Conservation (phyloP, 2,888 invertebrate genomes). For the Gnatocerus cornutus region DNA sequence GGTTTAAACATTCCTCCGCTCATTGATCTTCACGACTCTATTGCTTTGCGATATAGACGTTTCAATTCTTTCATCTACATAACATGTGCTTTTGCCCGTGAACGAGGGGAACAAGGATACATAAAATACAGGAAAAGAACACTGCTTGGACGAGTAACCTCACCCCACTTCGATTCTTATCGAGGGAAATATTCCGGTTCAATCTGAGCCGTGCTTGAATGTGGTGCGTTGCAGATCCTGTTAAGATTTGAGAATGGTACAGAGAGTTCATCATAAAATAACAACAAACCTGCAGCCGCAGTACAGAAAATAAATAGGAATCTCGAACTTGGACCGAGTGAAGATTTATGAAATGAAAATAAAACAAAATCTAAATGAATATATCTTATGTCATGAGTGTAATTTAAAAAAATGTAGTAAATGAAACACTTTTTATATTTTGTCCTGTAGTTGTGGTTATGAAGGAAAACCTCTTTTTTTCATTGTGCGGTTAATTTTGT, state of each 20-base stretch:
- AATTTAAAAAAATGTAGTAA: no score
- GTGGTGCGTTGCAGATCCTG: background rate
- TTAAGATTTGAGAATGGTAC: background rate
- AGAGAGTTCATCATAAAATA: background rate
- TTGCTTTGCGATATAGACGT: slow-evolving; percentile 51
- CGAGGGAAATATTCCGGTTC: slow-evolving; percentile 3
- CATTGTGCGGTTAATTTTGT: no score
- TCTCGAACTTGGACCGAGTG: no score
- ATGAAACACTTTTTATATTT: no score
- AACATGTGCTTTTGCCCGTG: slow-evolving; percentile 40
- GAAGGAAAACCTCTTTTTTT: no score
- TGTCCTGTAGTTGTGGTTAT: no score
- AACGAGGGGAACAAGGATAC: slow-evolving; percentile 1
- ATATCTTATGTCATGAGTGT: no score
- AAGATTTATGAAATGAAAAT: no score
- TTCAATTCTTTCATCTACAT: slow-evolving; percentile 49
- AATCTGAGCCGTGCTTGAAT: background rate
- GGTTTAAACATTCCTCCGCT: slow-evolving; percentile 57
- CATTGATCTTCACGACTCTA: slow-evolving; percentile 58
- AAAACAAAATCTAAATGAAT: no score
- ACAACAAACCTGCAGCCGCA: background rate
- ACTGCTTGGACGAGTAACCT: slow-evolving; percentile 9
- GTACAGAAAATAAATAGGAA: no score
- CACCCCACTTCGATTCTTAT: slow-evolving; percentile 12
- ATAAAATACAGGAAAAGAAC: slow-evolving; percentile 23